Percentiles rank a stretch among this genome's conserved stretches.
Conservation (phyloP, 2,888 invertebrate species). For the Bugulina stolonifera region DNA sequence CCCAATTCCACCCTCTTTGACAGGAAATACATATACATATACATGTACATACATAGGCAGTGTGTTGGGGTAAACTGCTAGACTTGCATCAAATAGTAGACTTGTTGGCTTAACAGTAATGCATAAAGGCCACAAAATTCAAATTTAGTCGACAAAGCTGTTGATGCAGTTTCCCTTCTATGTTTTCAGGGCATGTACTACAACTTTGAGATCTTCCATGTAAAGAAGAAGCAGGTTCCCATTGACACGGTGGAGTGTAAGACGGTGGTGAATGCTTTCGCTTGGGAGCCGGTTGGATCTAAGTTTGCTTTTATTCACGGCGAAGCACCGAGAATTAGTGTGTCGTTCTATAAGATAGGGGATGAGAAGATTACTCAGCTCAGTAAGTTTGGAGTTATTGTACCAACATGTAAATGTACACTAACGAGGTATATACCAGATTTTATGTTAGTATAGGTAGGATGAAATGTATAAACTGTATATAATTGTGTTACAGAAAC, state of each 20-base stretch:
- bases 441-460: background rate
- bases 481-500: slow-evolving; percentile 60
- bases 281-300: slow-evolving; percentile 94
- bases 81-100: too few relatives aligned
- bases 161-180: too few relatives aligned
- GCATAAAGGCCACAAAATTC: too few relatives aligned
- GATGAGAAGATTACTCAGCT: slow-evolving; percentile 80
- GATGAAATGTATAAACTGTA: background rate
- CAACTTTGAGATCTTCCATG: slow-evolving; percentile 98
- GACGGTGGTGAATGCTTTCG: slow-evolving; percentile 68
- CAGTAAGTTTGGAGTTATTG: too few relatives aligned
- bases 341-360: slow-evolving; percentile 86
- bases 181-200: slow-evolving; percentile 75
- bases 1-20: too few relatives aligned
- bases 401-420: too few relatives aligned
- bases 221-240: slow-evolving; percentile 93
- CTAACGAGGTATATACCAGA: too few relatives aligned
- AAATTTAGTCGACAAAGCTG: too few relatives aligned
- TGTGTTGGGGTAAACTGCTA: too few relatives aligned
- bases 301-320: slow-evolving; percentile 97
- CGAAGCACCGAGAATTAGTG: slow-evolving; percentile 69
- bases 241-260: slow-evolving; percentile 96
- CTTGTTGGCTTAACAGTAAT: too few relatives aligned
- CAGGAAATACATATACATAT: too few relatives aligned
- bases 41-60: too few relatives aligned